Base-by-base conservation (phyloP, 2,113 vertebrate species). In the Hipposideros armiger region DNA sequence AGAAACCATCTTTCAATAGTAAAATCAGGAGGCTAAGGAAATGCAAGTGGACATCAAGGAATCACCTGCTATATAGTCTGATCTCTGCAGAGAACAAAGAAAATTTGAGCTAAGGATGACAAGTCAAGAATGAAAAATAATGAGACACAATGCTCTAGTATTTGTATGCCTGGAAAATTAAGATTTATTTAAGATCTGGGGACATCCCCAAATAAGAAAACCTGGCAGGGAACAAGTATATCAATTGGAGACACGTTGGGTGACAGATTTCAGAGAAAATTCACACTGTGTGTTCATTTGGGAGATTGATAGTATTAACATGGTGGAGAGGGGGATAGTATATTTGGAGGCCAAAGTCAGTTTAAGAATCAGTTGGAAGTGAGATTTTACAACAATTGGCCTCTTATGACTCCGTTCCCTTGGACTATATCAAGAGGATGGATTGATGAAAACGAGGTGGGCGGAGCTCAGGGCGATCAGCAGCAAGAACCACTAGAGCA, bases 161-260 rank as follows among this genome's bases (percentile, higher is more conserved):
- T 87, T 42, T 78, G 52, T n/a, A 77, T 54, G 36, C 10, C 3
- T 40, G 22, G 10, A 40, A 74, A 87, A n/a, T 26, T 40, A 36
- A 76, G 26, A n/a, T 91, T 97, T 95, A 96, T 97, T 96, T 60
- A 45, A 87, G 32, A 76, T 24, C 3, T 6, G 47, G 58, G 50
- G 60, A 56, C 42, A 56, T 32, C 4, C 67, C 10, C 16, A 50
- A 47, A 36, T 26, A 69, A 82, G 42, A 94, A 85, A 50, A 22
- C 13, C 6, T 32, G 66, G 3, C 24, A 47, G 19, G 30, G 1
- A 91, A 14, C 28, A 77, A 74, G 20, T 40, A 28, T 13, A 84
- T 70, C 17, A 40, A 42, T 19, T 47, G 7, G 9, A 72, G 26
- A 69, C 28, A 42, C 56, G 19, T 30, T 16, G 17, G n/a, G 76